Evolutionary conservation across 2,797 vertebrate genomes (phyloP).

Genomic region (Aulostomus chinensis): DNA sequence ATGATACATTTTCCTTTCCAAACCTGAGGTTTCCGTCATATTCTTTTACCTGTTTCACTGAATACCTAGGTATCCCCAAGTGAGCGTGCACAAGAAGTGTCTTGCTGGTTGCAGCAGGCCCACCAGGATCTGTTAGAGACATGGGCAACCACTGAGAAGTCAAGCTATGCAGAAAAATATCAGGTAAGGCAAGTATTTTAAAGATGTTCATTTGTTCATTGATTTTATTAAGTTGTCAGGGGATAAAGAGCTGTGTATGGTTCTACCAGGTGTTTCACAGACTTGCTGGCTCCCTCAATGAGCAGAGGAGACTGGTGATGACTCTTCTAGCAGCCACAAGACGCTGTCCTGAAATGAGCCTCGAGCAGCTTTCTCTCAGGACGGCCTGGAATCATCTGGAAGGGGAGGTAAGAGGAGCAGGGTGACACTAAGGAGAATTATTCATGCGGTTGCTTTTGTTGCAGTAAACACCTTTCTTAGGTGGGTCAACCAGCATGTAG

Average conservation of each 20-base stretch:
- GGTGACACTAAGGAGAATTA: not conserved
- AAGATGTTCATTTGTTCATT: no score
- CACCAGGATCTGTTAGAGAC: slow-evolving; percentile 76
- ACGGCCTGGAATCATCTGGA: slow-evolving; percentile 76
- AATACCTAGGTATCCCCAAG: slow-evolving; percentile 52
- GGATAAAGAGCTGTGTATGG: not conserved
- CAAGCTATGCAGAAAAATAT: slow-evolving; percentile 77
- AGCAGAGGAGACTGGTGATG: slow-evolving; percentile 76
- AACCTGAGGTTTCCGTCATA: no score
- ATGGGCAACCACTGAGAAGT: slow-evolving; percentile 66
- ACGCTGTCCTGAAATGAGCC: slow-evolving; percentile 55
- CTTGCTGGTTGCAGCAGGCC: slow-evolving; percentile 79
- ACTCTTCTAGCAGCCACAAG: slow-evolving; percentile 70
- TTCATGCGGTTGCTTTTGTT: no score
- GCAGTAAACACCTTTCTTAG: no score
- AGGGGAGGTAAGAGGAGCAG: slow-evolving; percentile 67
- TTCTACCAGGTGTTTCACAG: slow-evolving; percentile 73
- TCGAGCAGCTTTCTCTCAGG: slow-evolving; percentile 70
- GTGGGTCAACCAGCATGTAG: no score
- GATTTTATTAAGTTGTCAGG: no score
- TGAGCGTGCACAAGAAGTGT: slow-evolving; percentile 74
- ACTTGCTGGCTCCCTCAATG: slow-evolving; percentile 77
- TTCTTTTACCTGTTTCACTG: not conserved
- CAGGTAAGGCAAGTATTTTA: slow-evolving; percentile 71
- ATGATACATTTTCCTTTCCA: no score